These are phyloP conservation scores for Lophius americanus DNA, from an alignment of 2,797 vertebrate species.

Conservation along the genomic window DNA sequence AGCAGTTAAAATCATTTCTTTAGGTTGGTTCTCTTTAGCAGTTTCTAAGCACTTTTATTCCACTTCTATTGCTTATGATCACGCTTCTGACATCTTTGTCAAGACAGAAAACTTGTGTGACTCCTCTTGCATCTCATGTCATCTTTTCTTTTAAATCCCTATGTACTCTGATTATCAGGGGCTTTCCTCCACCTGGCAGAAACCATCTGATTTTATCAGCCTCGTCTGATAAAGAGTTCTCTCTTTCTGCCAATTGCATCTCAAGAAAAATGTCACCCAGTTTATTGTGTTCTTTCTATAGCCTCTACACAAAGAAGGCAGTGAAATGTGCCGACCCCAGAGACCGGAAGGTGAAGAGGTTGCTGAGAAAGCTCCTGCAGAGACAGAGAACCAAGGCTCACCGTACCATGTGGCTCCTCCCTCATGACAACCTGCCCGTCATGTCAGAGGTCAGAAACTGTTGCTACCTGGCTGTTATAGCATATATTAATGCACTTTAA, in stretches of 20 bases:
- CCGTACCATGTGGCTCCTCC: conserved; percentile 77
- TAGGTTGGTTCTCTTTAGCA: conserved; percentile 15
- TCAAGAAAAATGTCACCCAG: conserved; percentile 6
- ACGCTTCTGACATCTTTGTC: conserved; percentile 4
- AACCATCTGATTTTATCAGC: conserved; percentile 17
- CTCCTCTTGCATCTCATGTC: conserved; percentile 9
- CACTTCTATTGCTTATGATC: conserved; percentile 23
- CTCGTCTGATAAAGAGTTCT: neutral
- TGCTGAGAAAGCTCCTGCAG: conserved; percentile 82
- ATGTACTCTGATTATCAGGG: conserved; percentile 1
- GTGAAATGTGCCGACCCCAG: conserved; percentile 86
- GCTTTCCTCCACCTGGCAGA: conserved; percentile 6
- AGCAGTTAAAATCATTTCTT: conserved; percentile 30
- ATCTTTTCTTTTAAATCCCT: neutral
- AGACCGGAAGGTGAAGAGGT: conserved; percentile 83
- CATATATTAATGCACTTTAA: neutral
- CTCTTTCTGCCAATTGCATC: neutral
- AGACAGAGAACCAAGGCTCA: conserved; percentile 74
- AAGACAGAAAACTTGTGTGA: neutral
- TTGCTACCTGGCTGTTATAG: neutral
- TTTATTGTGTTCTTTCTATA: conserved; percentile 48
- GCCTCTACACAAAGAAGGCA: conserved; percentile 85
- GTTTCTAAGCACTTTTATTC: neutral
- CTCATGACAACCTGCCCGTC: conserved; percentile 81
- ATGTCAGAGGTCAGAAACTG: conserved; percentile 79